These are phyloP conservation scores for Popillia japonica DNA, from an alignment of 1,140 invertebrate species.

Conservation along the genomic window DNA sequence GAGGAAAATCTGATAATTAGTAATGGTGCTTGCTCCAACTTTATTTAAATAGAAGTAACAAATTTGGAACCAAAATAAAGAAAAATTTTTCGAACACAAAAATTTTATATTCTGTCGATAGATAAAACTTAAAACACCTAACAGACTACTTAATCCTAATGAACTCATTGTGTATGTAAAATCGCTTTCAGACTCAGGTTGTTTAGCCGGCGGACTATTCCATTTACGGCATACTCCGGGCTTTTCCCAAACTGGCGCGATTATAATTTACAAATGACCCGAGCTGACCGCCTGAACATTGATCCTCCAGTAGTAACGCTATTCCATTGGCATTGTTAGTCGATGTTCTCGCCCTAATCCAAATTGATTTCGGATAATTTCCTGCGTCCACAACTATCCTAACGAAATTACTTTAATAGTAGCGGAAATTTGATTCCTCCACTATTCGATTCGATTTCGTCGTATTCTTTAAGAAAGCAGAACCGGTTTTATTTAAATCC, in stretches of 20 bases:
- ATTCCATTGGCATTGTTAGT: neutral
- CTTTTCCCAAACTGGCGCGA: neutral
- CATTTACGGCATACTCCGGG: neutral
- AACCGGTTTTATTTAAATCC: too few species aligned
- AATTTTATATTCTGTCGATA: too few species aligned
- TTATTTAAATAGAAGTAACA: too few species aligned
- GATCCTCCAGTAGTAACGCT: neutral
- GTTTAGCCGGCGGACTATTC: neutral
- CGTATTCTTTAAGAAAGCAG: too few species aligned
- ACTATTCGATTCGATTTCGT: too few species aligned
- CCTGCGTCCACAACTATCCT: neutral
- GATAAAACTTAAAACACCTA: too few species aligned
- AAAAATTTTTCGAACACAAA: too few species aligned
- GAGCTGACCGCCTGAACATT: neutral
- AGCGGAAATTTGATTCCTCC: neutral
- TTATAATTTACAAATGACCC: conserved; percentile 7
- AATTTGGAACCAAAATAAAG: too few species aligned
- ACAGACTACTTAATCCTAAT: neutral
- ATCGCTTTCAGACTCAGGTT: neutral
- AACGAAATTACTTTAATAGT: neutral
- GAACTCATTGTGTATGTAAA: neutral
- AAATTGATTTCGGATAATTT: conserved; percentile 15
- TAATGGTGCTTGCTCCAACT: too few species aligned
- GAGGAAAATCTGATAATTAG: too few species aligned
- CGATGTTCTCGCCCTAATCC: conserved; percentile 1